Evolutionary conservation across 2,888 invertebrate genomes (phyloP).

Genomic region (Galeopsomyia nigrocyanea): DNA sequence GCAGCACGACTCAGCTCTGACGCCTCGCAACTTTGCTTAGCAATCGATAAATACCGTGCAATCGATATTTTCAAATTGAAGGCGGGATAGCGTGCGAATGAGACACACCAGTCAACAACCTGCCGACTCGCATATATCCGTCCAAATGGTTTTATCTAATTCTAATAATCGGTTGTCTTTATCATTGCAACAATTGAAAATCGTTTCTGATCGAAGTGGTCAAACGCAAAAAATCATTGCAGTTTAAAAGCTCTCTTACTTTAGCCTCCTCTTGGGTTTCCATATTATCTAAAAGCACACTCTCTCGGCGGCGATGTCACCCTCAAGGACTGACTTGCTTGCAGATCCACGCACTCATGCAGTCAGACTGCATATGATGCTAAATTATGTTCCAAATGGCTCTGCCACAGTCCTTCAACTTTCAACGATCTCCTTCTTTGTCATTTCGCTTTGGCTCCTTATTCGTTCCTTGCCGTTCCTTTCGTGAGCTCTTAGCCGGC

Average conservation of each 20-base stretch:
- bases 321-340: slow-evolving; percentile 11
- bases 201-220: no score
- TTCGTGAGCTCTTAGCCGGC: slow-evolving; percentile 37
- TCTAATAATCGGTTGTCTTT: no score
- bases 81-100: not conserved
- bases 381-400: slow-evolving; percentile 58
- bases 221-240: no score
- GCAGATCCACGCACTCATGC: slow-evolving; percentile 54
- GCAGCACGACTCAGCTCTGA: slow-evolving; percentile 45
- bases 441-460: slow-evolving; percentile 49
- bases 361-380: slow-evolving; percentile 59
- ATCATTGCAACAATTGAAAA: no score
- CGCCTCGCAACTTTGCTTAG: slow-evolving; percentile 50
- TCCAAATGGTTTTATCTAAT: no score
- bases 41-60: slow-evolving; percentile 15
- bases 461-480: slow-evolving; percentile 48
- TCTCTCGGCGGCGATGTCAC: not conserved
- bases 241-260: slow-evolving; percentile 56
- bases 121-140: not conserved
- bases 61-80: slow-evolving; percentile 23
- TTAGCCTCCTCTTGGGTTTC: slow-evolving; percentile 63
- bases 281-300: slow-evolving; percentile 52
- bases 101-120: slow-evolving; percentile 1
- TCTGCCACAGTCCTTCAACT: slow-evolving; percentile 53
- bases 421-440: slow-evolving; percentile 44